Evolutionary conservation across 2,797 vertebrate genomes (phyloP).

Genomic region (Paguma larvata): DNA sequence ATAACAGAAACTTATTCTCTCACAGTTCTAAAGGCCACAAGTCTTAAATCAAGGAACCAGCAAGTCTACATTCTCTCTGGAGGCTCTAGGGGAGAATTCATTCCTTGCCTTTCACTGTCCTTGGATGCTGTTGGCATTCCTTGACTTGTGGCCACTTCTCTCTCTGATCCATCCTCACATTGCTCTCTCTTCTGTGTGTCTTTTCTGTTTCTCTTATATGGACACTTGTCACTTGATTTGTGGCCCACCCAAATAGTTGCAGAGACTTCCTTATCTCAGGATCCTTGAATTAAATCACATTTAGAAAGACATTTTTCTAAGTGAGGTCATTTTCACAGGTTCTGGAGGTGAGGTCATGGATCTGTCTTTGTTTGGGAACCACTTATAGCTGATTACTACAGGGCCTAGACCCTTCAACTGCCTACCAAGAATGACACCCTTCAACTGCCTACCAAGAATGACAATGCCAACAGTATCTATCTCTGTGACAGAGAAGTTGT

Average conservation of each 20-base stretch:
- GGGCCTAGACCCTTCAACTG: neutral
- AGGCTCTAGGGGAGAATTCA: neutral
- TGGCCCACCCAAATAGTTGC: neutral
- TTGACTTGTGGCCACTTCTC: neutral
- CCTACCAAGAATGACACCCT: neutral
- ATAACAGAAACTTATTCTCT: neutral
- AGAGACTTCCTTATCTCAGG: neutral
- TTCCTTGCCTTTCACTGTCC: neutral
- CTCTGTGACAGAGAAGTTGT: neutral
- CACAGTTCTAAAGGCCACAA: neutral
- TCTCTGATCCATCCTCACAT: neutral
- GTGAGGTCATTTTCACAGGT: neutral
- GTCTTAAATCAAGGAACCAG: neutral
- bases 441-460: neutral
- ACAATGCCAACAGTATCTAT: neutral
- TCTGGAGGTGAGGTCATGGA: neutral
- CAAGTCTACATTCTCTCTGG: neutral
- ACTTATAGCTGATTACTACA: neutral
- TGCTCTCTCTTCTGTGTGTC: neutral
- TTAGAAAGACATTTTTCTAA: neutral
- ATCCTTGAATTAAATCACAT: neutral
- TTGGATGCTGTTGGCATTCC: neutral
- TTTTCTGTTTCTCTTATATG: neutral
- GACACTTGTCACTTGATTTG: neutral
- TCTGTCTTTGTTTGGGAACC: neutral